These are phyloP conservation scores for Champsocephalus gunnari DNA, from an alignment of 2,797 vertebrate species.

Conservation along the genomic window DNA sequence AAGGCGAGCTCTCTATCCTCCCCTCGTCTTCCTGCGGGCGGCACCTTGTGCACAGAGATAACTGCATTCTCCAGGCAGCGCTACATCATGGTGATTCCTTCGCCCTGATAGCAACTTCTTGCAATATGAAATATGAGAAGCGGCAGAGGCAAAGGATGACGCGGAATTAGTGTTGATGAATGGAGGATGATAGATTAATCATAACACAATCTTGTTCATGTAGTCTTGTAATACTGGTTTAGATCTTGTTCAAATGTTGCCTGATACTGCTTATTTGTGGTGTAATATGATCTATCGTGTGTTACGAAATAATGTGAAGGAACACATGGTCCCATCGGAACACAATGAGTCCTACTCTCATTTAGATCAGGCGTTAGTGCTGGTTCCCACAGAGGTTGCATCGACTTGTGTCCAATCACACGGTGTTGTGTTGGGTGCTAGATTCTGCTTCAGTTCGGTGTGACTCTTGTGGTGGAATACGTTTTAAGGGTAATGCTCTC, in stretches of 20 bases:
- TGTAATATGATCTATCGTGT: conserved; percentile 28
- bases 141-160: conserved; percentile 30
- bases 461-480: conserved; percentile 58
- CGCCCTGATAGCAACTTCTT: conserved; percentile 45
- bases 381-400: conserved; percentile 35
- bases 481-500: conserved; percentile 56
- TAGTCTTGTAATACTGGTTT: conserved; percentile 25
- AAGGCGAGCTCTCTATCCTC: conserved; percentile 69
- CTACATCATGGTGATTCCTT: conserved; percentile 33
- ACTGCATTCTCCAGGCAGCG: conserved; percentile 13
- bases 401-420: conserved; percentile 52
- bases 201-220: conserved; percentile 23
- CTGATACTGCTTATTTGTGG: conserved; percentile 44
- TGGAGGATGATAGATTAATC: conserved; percentile 51
- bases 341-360: conserved; percentile 18
- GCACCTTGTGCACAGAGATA: conserved; percentile 12
- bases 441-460: conserved; percentile 53
- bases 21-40: conserved; percentile 55
- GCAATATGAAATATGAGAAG: conserved; percentile 43
- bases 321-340: conserved; percentile 24
- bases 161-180: conserved; percentile 51
- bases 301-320: conserved; percentile 19
- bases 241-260: conserved; percentile 48
- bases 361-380: conserved; percentile 39
- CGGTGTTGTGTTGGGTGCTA: conserved; percentile 46